Percentiles rank a stretch among this genome's conserved stretches.
phyloP scores from a whole-genome alignment of 2,888 invertebrate genomes.

The Sesia apiformis region DNA sequence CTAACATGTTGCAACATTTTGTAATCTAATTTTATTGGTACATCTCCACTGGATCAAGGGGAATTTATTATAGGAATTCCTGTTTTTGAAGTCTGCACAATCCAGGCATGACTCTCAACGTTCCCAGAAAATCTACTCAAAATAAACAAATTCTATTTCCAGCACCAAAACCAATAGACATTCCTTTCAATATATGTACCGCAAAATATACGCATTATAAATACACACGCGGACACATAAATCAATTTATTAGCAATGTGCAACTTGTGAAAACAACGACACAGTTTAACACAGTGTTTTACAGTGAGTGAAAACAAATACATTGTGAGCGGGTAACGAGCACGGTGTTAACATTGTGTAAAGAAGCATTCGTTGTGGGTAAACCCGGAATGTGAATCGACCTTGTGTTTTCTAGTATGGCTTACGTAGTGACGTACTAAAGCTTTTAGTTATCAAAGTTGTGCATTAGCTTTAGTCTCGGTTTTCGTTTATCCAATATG shows the following conservation, averaged over 20 bases:
- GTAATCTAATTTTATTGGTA: too few relatives aligned
- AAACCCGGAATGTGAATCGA: neutral
- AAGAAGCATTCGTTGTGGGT: neutral
- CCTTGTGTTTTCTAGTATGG: slow-evolving; percentile 5
- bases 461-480: slow-evolving; percentile 32
- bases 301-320: neutral
- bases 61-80: too few relatives aligned
- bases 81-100: neutral
- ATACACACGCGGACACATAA: slow-evolving; percentile 16
- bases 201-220: slow-evolving; percentile 24
- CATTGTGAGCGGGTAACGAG: neutral
- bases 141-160: slow-evolving; percentile 4
- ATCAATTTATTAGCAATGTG: slow-evolving; percentile 19
- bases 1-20: too few relatives aligned
- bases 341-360: neutral
- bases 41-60: too few relatives aligned
- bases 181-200: slow-evolving; percentile 5
- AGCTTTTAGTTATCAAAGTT: slow-evolving; percentile 54
- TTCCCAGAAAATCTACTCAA: slow-evolving; percentile 1
- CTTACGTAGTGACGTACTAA: slow-evolving; percentile 27
- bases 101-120: neutral
- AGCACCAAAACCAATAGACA: slow-evolving; percentile 4
- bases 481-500: slow-evolving; percentile 30
- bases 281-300: neutral
- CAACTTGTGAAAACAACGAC: neutral